Percentiles rank a stretch among this genome's conserved stretches.
Conservation (phyloP, 1,140 invertebrate genomes). For the Lutraria rhynchaena region DNA sequence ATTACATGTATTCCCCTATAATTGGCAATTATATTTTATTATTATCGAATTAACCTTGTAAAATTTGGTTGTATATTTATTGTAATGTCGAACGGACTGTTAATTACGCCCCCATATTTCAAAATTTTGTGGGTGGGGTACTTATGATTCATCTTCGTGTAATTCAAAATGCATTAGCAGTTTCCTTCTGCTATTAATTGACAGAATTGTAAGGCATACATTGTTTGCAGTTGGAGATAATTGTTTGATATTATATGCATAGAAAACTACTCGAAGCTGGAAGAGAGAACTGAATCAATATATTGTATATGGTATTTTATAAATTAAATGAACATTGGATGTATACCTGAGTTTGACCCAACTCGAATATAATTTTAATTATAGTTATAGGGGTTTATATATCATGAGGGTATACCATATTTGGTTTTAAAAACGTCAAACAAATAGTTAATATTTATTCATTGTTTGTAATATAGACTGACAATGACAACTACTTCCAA, state of each 20-base stretch:
- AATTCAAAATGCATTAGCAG: background rate
- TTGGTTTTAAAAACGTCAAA: no score
- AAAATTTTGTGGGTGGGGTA: slow-evolving; percentile 6
- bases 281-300: no score
- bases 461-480: no score
- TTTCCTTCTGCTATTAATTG: background rate
- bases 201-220: background rate
- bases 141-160: slow-evolving; percentile 2
- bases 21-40: slow-evolving; percentile 1
- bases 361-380: no score
- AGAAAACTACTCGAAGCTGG: no score
- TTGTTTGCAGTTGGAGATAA: background rate
- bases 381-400: no score
- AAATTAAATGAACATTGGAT: no score
- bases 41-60: background rate
- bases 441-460: no score
- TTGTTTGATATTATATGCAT: background rate
- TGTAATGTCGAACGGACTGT: background rate
- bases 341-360: no score
- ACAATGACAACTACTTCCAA: no score
- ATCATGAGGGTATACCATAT: no score
- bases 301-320: background rate
- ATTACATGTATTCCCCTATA: background rate
- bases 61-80: background rate
- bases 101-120: slow-evolving; percentile 37